phyloP scores from a whole-genome alignment of 1,140 invertebrate species.

The Drosophila pandora region DNA sequence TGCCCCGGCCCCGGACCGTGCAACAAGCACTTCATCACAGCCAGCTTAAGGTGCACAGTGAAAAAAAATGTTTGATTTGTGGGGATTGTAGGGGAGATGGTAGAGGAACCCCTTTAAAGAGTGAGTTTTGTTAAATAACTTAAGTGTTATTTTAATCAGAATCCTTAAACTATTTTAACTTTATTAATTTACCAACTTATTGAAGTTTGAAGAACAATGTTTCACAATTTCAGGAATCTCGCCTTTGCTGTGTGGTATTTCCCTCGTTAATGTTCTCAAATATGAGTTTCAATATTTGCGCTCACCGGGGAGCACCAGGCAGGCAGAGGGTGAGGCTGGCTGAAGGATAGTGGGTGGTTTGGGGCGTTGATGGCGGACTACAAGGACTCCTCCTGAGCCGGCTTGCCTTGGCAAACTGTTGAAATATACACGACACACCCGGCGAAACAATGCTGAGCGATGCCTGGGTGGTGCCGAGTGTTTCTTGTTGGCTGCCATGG shows the following conservation, averaged over 20 bases:
- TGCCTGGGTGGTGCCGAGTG: constrained; percentile 33
- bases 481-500: background rate
- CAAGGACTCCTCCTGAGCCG: constrained; percentile 15
- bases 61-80: background rate
- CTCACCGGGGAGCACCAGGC: constrained; percentile 7
- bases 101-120: background rate
- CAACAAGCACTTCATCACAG: background rate
- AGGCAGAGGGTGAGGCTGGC: background rate
- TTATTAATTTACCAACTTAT: background rate
- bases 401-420: constrained; percentile 55
- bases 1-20: background rate
- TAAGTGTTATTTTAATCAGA: background rate
- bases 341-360: too few relatives aligned
- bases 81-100: too few relatives aligned
- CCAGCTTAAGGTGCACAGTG: background rate
- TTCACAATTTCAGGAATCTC: background rate
- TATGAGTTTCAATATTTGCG: constrained; percentile 74
- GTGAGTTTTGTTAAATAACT: background rate
- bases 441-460: constrained; percentile 48
- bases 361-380: background rate
- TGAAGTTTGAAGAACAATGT: background rate
- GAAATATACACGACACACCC: constrained; percentile 54
- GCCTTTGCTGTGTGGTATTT: constrained; percentile 8
- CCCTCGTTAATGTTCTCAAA: constrained; percentile 71
- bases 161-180: background rate